Percentiles rank a stretch among this genome's conserved stretches.
These are phyloP conservation scores for Coregonus sp. DNA, from an alignment of 2,797 vertebrate genomes.

Conservation along the genomic window DNA sequence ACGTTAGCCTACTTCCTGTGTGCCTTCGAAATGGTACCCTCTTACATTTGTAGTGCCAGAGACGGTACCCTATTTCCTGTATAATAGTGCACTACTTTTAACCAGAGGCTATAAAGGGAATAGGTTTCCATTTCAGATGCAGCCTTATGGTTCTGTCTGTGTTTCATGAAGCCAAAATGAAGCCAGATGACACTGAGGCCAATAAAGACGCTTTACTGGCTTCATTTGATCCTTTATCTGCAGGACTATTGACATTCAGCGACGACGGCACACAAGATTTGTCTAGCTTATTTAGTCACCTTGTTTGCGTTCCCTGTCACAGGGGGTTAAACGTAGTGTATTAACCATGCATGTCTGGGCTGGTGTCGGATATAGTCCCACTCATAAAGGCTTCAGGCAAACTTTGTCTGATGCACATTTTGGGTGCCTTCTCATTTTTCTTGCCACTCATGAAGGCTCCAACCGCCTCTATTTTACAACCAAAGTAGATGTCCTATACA, in stretches of 20 bases:
- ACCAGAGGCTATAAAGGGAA: neutral
- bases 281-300: constrained; percentile 34
- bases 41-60: neutral
- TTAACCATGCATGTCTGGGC: neutral
- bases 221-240: constrained; percentile 31
- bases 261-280: constrained; percentile 26
- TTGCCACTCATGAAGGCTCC: neutral
- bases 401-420: neutral
- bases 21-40: neutral
- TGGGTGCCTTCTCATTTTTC: neutral
- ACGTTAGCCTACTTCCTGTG: neutral
- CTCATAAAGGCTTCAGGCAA: neutral
- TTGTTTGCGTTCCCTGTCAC: constrained; percentile 27
- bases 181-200: constrained; percentile 22
- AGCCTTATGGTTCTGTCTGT: no score
- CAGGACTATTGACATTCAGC: constrained; percentile 28
- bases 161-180: constrained; percentile 15
- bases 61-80: neutral
- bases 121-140: neutral
- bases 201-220: constrained; percentile 34
- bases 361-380: neutral
- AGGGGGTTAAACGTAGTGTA: constrained; percentile 27
- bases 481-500: neutral
- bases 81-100: neutral
- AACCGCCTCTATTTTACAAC: neutral